These are phyloP conservation scores for Tangachromis dhanisi DNA, from an alignment of 2,113 vertebrate species.

Conservation along the genomic window DNA sequence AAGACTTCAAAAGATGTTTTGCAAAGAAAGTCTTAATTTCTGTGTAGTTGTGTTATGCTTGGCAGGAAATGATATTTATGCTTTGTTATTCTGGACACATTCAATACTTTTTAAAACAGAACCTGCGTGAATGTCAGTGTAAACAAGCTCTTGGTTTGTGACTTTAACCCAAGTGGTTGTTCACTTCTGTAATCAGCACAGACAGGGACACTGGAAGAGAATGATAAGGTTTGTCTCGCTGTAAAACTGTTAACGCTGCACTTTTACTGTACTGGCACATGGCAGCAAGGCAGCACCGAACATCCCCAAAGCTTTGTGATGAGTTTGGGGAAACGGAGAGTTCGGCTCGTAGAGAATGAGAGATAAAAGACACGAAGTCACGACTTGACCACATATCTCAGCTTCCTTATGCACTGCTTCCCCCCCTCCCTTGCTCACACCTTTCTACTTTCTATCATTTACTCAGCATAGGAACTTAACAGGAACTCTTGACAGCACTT, in stretches of 20 bases:
- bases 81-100: background rate
- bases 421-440: background rate
- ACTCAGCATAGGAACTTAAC: background rate
- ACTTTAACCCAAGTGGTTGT: background rate
- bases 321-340: background rate
- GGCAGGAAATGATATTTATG: background rate
- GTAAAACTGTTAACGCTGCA: conserved; percentile 21
- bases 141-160: background rate
- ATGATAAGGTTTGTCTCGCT: conserved; percentile 31
- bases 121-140: background rate
- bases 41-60: background rate
- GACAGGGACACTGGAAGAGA: conserved; percentile 2
- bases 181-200: conserved; percentile 9
- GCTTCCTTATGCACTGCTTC: background rate
- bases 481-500: background rate
- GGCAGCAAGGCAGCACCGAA: background rate
- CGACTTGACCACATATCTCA: background rate
- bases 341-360: background rate
- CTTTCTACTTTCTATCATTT: background rate
- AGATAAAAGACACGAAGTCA: background rate
- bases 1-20: background rate
- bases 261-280: background rate
- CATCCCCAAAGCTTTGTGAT: conserved; percentile 5
- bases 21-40: background rate
- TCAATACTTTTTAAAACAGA: background rate